Evolutionary conservation across 2,113 vertebrate genomes (phyloP).

Genomic region (Siniperca knerii): DNA sequence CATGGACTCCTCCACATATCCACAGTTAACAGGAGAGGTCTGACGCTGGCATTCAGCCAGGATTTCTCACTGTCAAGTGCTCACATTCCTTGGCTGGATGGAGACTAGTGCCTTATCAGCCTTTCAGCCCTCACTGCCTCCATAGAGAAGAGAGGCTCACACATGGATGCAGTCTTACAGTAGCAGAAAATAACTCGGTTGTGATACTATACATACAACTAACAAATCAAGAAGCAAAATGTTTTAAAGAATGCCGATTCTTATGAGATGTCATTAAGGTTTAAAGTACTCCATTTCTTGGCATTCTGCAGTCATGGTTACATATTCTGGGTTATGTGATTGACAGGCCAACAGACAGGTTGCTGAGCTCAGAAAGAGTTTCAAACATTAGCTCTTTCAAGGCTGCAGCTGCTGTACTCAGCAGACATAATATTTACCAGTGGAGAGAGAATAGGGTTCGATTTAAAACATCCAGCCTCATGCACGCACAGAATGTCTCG

Average conservation of each 20-base stretch:
- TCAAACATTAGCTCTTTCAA: constrained; percentile 47
- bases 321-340: constrained; percentile 47
- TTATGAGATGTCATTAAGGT: constrained; percentile 37
- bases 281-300: constrained; percentile 28
- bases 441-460: constrained; percentile 39
- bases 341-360: constrained; percentile 63
- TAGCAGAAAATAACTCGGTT: constrained; percentile 21
- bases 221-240: constrained; percentile 17
- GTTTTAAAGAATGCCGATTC: constrained; percentile 15
- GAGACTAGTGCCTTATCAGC: constrained; percentile 71
- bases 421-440: constrained; percentile 79
- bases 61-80: constrained; percentile 72
- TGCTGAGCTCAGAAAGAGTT: constrained; percentile 56
- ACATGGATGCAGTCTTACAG: constrained; percentile 31
- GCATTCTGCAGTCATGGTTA: constrained; percentile 50
- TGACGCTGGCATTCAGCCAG: constrained; percentile 63
- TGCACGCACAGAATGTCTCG: constrained; percentile 74
- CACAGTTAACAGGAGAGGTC: constrained; percentile 70
- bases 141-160: constrained; percentile 21
- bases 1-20: constrained; percentile 70
- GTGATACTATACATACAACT: background rate
- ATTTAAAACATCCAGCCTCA: constrained; percentile 56
- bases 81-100: constrained; percentile 79
- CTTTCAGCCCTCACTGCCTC: constrained; percentile 54
- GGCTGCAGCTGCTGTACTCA: constrained; percentile 65